phyloP scores from a whole-genome alignment of 2,888 invertebrate genomes.

The Clunio marinus region DNA sequence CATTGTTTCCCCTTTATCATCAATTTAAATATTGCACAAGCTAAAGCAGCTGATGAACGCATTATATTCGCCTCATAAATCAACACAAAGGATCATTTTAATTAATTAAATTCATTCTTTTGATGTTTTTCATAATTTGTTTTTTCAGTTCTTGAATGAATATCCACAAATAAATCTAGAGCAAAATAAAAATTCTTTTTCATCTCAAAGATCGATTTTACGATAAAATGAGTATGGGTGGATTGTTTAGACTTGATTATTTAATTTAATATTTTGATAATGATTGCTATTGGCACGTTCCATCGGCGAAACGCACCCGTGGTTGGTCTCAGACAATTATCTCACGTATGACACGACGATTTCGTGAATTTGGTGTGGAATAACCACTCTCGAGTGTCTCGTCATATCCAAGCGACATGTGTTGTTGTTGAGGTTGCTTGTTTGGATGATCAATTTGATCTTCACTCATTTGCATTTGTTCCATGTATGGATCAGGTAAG shows the following conservation, averaged over 20 bases:
- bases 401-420: slow-evolving; percentile 85
- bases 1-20: too few species aligned
- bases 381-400: slow-evolving; percentile 91
- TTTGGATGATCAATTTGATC: slow-evolving; percentile 63
- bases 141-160: background rate
- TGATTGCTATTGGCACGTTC: slow-evolving; percentile 42
- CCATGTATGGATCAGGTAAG: slow-evolving; percentile 82
- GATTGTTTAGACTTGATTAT: slow-evolving; percentile 19
- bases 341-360: slow-evolving; percentile 87
- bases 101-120: slow-evolving; percentile 7
- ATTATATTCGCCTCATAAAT: background rate
- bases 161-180: background rate
- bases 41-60: background rate
- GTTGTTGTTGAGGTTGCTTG: slow-evolving; percentile 65
- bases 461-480: slow-evolving; percentile 57
- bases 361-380: slow-evolving; percentile 89
- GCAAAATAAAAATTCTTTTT: background rate
- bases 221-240: too few species aligned
- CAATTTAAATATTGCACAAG: slow-evolving; percentile 3
- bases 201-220: too few species aligned
- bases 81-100: slow-evolving; percentile 4
- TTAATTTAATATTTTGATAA: slow-evolving; percentile 37
- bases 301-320: slow-evolving; percentile 44
- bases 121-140: background rate
- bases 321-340: slow-evolving; percentile 68